Evolutionary conservation across 2,113 vertebrate species (phyloP), one percentile per base, ranked within the genome.

Genomic region (Hippocampus guttulatus): DNA sequence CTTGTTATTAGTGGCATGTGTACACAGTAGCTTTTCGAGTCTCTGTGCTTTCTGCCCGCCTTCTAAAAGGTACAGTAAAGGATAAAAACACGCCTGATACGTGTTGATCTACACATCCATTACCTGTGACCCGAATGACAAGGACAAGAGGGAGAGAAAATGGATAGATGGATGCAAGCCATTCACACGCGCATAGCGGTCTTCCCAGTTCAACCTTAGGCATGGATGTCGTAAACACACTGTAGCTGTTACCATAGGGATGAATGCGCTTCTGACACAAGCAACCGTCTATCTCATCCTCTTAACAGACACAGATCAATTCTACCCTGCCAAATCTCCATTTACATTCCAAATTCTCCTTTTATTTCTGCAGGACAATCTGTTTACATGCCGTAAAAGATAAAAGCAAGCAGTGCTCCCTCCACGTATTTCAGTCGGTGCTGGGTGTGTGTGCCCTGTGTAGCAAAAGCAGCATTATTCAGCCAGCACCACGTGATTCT

Each of bases 171-270:
- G 18, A 52, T 52, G 20, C 20, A 55, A 23, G 47, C 47, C 47
- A 51, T 51, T 51, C 47, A 21, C 52, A 55, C 14, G 14, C 43
- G 33, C 47, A 54, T 8, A 3, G 54, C 62, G 23, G 64, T 70
- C 38, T 18, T 73, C 83, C 65, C 63, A 45, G 5, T 73, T 76
- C 66, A 0, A 1, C 81, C 45, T 70, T 58, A 33, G 54, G 70
- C 77, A 65, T 47, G 10, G 55, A 64, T 65, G 49, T 66, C 68
- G 75, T 73, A 81, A 74, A 86, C 80, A 81, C 38, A 33, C 27
- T 58, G 23, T 27, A 64, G 63, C 51, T 0, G 74, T 88, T 81
- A 71, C 79, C 83, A 80, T 75, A 67, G 84, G 51, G 62, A 85
- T 40, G 0, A 27, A 64, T 80, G 33, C 64, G 11, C 33, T 23